Percentiles rank a stretch among this genome's conserved stretches.
These are phyloP conservation scores for Coreoperca whiteheadi DNA, from an alignment of 2,113 vertebrate species.

Conservation along the genomic window DNA sequence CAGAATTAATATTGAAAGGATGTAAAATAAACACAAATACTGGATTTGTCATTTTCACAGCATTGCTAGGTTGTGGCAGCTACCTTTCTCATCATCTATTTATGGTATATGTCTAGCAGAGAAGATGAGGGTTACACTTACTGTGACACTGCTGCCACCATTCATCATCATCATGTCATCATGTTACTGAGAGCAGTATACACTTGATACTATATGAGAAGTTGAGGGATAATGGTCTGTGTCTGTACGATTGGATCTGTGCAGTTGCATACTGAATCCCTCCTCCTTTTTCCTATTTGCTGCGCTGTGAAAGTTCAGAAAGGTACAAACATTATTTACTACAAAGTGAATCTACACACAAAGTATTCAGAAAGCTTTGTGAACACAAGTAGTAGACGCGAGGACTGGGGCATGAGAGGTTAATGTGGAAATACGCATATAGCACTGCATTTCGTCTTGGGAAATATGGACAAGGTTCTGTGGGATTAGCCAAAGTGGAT, in stretches of 20 bases:
- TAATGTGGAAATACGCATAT: constrained; percentile 40
- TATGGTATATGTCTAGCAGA: constrained; percentile 30
- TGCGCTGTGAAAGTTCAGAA: constrained; percentile 10
- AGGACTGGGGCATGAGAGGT: constrained; percentile 24
- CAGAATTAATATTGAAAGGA: background rate
- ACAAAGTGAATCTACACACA: background rate
- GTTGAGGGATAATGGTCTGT: background rate
- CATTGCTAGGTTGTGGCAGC: background rate
- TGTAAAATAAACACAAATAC: background rate
- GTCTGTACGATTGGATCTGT: constrained; percentile 13
- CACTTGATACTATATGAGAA: constrained; percentile 39
- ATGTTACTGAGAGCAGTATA: constrained; percentile 25
- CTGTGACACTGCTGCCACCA: constrained; percentile 57
- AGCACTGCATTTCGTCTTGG: constrained; percentile 57
- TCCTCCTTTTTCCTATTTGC: background rate
- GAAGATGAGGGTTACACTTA: constrained; percentile 26
- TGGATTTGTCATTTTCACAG: background rate
- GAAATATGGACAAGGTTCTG: constrained; percentile 72
- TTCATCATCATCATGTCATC: constrained; percentile 33
- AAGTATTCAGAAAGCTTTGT: background rate
- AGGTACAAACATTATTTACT: constrained; percentile 13
- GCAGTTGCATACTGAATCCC: background rate
- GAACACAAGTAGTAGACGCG: background rate
- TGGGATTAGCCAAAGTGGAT: constrained; percentile 74
- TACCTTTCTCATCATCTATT: constrained; percentile 47